phyloP scores from a whole-genome alignment of 2,888 invertebrate genomes.

The Monoplex corrugatus region DNA sequence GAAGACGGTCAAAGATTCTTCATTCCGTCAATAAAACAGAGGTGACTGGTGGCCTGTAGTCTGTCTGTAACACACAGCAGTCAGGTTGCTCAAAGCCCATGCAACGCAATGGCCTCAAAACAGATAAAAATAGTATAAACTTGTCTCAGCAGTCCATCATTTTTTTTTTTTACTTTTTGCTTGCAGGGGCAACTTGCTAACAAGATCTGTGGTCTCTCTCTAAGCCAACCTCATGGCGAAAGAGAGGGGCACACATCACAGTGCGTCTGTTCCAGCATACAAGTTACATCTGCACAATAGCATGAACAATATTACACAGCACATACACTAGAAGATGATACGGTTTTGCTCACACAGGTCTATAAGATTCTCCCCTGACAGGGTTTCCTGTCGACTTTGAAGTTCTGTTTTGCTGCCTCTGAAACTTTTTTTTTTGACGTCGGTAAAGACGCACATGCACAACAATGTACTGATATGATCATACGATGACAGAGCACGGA shows the following conservation, averaged over 20 bases:
- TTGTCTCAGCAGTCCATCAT: slow-evolving; percentile 21
- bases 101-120: background rate
- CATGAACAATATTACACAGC: background rate
- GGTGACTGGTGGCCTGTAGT: background rate
- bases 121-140: background rate
- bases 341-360: background rate
- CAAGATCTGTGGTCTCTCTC: background rate
- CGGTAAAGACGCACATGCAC: slow-evolving; percentile 33
- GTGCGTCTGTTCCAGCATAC: no score
- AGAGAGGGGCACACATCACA: background rate
- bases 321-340: background rate
- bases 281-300: no score
- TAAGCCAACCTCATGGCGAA: background rate
- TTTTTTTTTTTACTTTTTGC: background rate
- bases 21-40: no score
- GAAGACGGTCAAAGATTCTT: no score
- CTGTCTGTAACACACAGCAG: background rate
- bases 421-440: slow-evolving; percentile 37
- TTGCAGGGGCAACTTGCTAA: background rate
- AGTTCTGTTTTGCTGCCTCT: slow-evolving; percentile 51
- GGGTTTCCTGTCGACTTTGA: background rate
- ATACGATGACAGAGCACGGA: background rate
- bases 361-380: background rate
- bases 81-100: background rate
- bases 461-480: slow-evolving; percentile 42